Evolutionary conservation across 2,888 invertebrate species (phyloP).

Genomic region (Platycheirus albimanus): DNA sequence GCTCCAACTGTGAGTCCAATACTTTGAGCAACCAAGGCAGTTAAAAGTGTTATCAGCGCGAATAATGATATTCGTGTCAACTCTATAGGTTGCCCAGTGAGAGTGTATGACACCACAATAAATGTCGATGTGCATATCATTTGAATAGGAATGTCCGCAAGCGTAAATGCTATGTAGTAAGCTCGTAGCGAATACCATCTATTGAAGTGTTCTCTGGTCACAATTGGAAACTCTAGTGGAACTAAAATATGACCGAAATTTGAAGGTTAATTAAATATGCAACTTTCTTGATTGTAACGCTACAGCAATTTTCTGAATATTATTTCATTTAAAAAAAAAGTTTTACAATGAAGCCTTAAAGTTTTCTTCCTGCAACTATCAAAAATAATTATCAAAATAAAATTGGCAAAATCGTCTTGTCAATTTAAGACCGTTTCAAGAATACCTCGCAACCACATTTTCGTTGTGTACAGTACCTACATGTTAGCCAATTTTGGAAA

Average conservation of each 20-base stretch:
- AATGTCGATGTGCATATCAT: constrained; percentile 89
- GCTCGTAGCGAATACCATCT: constrained; percentile 94
- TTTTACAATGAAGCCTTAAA: too few species aligned
- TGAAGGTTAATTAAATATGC: too few species aligned
- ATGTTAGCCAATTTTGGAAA: too few species aligned
- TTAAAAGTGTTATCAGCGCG: constrained; percentile 88
- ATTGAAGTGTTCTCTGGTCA: constrained; percentile 93
- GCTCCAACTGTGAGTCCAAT: constrained; percentile 94
- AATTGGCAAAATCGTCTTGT: too few species aligned
- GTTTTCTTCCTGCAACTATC: too few species aligned
- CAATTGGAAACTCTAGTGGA: constrained; percentile 91
- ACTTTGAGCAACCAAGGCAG: constrained; percentile 93
- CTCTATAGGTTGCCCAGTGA: constrained; percentile 94
- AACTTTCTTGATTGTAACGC: too few species aligned
- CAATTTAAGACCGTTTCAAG: too few species aligned
- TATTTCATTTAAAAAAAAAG: too few species aligned
- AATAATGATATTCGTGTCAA: constrained; percentile 88
- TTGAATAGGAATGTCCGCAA: constrained; percentile 93
- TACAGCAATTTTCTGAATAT: too few species aligned
- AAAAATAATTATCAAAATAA: too few species aligned
- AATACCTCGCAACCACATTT: too few species aligned
- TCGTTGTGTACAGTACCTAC: too few species aligned
- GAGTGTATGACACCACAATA: constrained; percentile 90
- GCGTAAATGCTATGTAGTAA: constrained; percentile 90
- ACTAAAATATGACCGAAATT: constrained; percentile 86